Conservation (phyloP, 2,888 invertebrate species). For the Tipula lateralis region DNA sequence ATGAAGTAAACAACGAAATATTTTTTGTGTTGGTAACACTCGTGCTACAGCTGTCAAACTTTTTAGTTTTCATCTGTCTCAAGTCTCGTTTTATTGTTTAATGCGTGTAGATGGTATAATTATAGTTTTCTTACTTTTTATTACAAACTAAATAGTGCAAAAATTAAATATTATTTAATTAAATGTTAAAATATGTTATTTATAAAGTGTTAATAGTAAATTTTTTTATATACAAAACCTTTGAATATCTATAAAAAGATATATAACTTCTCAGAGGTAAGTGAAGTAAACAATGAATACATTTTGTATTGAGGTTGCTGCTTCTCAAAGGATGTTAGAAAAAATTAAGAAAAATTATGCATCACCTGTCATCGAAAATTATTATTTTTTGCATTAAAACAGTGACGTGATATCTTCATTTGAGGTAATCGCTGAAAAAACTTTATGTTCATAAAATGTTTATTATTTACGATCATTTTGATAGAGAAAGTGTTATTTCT, state of each 20-base stretch:
- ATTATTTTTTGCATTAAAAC: background rate
- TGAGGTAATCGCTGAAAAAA: background rate
- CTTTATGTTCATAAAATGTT: background rate
- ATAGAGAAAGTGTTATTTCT: background rate
- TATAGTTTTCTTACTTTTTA: background rate
- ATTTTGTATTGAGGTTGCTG: background rate
- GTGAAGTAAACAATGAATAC: background rate
- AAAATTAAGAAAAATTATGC: background rate
- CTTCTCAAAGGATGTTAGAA: background rate
- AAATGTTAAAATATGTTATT: background rate
- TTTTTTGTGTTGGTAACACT: background rate
- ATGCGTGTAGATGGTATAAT: background rate
- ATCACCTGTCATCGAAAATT: background rate
- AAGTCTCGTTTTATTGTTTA: background rate
- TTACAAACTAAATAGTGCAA: background rate
- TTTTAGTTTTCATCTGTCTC: background rate
- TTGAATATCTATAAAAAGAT: background rate
- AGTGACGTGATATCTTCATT: background rate
- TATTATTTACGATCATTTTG: background rate
- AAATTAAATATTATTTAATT: background rate
- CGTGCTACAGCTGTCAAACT: background rate
- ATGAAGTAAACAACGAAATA: background rate
- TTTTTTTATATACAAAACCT: background rate
- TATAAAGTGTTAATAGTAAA: background rate
- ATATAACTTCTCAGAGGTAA: background rate